Percentiles rank a stretch among this genome's conserved stretches.
phyloP scores from a whole-genome alignment of 2,113 vertebrate species.

The Bucco capensis region DNA sequence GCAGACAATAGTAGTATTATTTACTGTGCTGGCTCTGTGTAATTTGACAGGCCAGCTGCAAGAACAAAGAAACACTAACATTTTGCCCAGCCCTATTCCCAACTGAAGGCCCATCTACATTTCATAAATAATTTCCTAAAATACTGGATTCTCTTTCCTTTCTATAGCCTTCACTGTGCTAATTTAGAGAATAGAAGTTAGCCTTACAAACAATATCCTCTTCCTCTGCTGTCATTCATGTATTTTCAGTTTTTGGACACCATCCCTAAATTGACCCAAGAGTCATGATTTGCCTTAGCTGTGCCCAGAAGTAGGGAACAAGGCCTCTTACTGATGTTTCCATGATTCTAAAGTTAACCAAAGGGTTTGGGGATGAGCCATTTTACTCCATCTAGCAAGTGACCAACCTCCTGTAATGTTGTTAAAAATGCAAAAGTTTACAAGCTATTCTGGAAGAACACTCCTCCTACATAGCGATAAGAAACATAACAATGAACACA shows the following conservation, averaged over 20 bases:
- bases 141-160: slow-evolving; percentile 44
- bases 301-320: neutral
- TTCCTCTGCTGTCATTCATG: slow-evolving; percentile 16
- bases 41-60: slow-evolving; percentile 81
- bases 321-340: neutral
- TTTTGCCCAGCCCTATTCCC: slow-evolving; percentile 74
- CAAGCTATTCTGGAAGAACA: neutral
- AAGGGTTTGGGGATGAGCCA: neutral
- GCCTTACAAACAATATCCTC: neutral
- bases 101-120: slow-evolving; percentile 62
- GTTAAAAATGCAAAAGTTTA: neutral
- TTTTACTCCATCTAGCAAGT: neutral
- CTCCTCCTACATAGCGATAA: neutral
- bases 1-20: slow-evolving; percentile 84
- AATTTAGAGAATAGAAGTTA: slow-evolving; percentile 46
- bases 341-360: neutral
- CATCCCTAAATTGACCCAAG: neutral
- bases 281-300: neutral
- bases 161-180: slow-evolving; percentile 35
- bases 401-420: neutral
- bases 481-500: slow-evolving; percentile 4
- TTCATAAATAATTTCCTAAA: slow-evolving; percentile 76
- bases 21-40: slow-evolving; percentile 76
- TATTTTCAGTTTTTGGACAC: slow-evolving; percentile 4
- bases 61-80: slow-evolving; percentile 77